phyloP scores from a whole-genome alignment of 2,113 vertebrate species.

The Leptocoma aspasia region DNA sequence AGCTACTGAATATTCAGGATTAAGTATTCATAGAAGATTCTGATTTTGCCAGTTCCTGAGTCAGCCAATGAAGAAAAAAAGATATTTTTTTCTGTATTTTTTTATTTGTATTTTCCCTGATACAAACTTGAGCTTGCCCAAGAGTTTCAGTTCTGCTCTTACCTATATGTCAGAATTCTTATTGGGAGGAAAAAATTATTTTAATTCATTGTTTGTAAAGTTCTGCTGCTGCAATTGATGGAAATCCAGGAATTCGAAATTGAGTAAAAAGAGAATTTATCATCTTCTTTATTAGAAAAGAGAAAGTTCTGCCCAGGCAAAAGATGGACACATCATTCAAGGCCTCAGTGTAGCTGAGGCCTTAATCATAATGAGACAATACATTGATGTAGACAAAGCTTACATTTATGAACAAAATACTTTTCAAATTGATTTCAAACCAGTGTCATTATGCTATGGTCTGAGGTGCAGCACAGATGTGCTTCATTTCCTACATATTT shows the following conservation, averaged over 20 bases:
- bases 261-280: not conserved
- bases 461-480: not conserved
- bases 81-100: accelerated
- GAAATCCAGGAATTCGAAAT: not conserved
- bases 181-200: not conserved
- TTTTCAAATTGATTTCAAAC: not conserved
- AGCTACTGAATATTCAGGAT: not conserved
- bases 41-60: not conserved
- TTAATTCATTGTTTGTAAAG: not conserved
- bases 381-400: not conserved
- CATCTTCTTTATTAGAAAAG: not conserved
- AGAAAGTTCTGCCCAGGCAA: not conserved
- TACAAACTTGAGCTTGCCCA: not conserved
- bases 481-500: accelerated
- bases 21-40: not conserved
- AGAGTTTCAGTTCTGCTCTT: not conserved
- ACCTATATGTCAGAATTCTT: not conserved
- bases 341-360: not conserved
- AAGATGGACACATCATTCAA: not conserved
- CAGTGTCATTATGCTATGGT: not conserved
- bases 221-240: not conserved
- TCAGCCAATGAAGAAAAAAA: not conserved
- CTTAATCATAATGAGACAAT: not conserved
- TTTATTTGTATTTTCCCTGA: not conserved
- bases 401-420: not conserved